These are phyloP conservation scores for Sphaeramia orbicularis DNA, from an alignment of 2,797 vertebrate species.

Conservation along the genomic window DNA sequence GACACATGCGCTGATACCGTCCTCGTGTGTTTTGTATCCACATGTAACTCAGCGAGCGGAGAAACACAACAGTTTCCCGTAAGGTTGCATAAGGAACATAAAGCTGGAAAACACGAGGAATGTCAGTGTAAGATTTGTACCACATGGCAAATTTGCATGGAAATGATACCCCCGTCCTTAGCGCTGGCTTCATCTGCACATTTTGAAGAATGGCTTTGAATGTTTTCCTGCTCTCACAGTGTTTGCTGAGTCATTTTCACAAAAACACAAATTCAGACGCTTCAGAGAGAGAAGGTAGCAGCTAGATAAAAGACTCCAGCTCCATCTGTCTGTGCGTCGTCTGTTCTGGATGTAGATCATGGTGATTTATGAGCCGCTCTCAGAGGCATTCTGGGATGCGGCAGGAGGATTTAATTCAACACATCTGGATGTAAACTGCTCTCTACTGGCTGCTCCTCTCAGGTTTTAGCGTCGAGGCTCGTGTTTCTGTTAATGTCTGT, in stretches of 20 bases:
- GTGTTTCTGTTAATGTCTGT: constrained; percentile 25
- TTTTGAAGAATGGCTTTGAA: constrained; percentile 21
- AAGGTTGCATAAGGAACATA: constrained; percentile 59
- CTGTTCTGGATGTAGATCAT: constrained; percentile 53
- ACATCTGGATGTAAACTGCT: constrained; percentile 71
- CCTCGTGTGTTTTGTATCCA: constrained; percentile 15
- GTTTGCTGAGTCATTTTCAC: constrained; percentile 71
- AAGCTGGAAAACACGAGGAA: constrained; percentile 62
- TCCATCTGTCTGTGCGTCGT: constrained; percentile 32
- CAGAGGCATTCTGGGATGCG: constrained; percentile 67
- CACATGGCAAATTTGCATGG: constrained; percentile 74
- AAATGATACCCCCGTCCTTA: constrained; percentile 58
- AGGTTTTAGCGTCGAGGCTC: constrained; percentile 31
- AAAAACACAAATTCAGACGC: too few relatives aligned
- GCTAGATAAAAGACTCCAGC: constrained; percentile 33
- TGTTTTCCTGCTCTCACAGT: constrained; percentile 24
- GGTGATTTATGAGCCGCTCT: constrained; percentile 70
- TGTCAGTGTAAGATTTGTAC: constrained; percentile 69
- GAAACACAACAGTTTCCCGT: constrained; percentile 31
- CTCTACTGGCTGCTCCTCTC: constrained; percentile 34
- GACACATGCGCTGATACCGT: constrained; percentile 10
- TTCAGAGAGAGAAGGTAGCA: too few relatives aligned
- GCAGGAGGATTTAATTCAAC: constrained; percentile 72
- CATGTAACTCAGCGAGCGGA: constrained; percentile 22
- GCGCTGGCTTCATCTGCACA: constrained; percentile 29